Evolutionary conservation across 1,140 invertebrate genomes (phyloP).

Genomic region (Drosophila pandora): DNA sequence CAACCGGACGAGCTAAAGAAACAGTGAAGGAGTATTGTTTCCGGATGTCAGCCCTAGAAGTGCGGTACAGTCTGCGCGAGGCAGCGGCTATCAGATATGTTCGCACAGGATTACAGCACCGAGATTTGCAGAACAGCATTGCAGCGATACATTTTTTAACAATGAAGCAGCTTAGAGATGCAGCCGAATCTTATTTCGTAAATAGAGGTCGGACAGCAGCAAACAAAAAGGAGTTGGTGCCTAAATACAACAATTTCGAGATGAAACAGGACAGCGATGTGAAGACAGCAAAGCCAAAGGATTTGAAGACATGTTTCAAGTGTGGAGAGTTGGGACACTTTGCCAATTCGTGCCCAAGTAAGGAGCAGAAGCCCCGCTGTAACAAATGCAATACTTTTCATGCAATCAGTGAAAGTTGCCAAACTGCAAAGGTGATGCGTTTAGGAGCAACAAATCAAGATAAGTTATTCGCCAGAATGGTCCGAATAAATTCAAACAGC

Average conservation of each 20-base stretch:
- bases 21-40: conserved; percentile 12
- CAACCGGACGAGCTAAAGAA: neutral
- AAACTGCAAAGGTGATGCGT: neutral
- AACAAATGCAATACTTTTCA: conserved; percentile 3
- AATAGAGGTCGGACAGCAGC: neutral
- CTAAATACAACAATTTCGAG: neutral
- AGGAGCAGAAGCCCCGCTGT: neutral
- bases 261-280: neutral
- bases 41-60: neutral
- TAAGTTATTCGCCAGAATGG: conserved; percentile 1
- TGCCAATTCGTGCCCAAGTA: neutral
- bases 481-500: neutral
- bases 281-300: neutral
- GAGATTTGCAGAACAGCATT: conserved; percentile 7
- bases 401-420: neutral
- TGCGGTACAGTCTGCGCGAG: neutral
- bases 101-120: neutral
- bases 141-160: neutral
- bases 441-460: neutral
- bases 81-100: neutral
- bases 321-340: conserved; percentile 1
- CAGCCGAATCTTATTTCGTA: too few relatives aligned
- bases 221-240: neutral
- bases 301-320: neutral
- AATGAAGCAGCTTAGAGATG: too few relatives aligned